Percentiles rank a stretch among this genome's conserved stretches.
phyloP scores from a whole-genome alignment of 2,888 invertebrate species.

The Calephelis perditalis region DNA sequence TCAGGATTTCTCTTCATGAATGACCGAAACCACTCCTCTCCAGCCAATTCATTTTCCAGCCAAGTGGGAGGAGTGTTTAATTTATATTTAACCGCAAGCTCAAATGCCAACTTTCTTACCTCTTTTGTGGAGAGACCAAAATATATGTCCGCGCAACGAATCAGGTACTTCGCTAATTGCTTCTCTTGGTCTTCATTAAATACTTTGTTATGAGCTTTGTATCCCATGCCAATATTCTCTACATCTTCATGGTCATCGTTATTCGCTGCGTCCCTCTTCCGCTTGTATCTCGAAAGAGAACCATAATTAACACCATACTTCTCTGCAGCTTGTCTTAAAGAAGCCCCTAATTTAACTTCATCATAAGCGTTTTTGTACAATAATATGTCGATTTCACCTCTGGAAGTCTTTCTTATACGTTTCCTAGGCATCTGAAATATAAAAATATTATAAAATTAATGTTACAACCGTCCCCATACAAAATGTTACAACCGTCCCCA shows the following conservation, averaged over 20 bases:
- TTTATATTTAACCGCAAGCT: constrained; percentile 27
- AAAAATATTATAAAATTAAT: constrained; percentile 18
- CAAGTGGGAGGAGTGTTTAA: constrained; percentile 26
- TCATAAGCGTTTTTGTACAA: constrained; percentile 20
- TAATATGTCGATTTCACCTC: constrained; percentile 19
- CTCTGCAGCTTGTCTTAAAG: constrained; percentile 26
- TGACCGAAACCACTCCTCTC: constrained; percentile 31
- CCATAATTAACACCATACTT: constrained; percentile 24
- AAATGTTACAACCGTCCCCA: no score
- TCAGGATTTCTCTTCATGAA: constrained; percentile 32
- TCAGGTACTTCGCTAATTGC: constrained; percentile 8
- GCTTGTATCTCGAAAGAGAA: constrained; percentile 20
- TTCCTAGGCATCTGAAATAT: constrained; percentile 25
- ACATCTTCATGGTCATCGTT: no score
- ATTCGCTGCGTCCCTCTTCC: no score
- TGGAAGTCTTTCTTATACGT: constrained; percentile 20
- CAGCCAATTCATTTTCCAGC: constrained; percentile 28
- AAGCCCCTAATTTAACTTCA: constrained; percentile 22
- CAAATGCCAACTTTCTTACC: constrained; percentile 29
- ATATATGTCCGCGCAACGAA: constrained; percentile 31
- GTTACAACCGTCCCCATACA: constrained; percentile 22
- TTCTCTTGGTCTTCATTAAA: no score
- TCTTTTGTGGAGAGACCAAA: constrained; percentile 30
- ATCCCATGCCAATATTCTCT: no score
- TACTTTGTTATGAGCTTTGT: no score